A percentile compares a stretch with the other conserved stretches of the same genome.
Conservation (phyloP, 92 coral and sea anemone genomes). For the Umimayanthus chanpuru region DNA sequence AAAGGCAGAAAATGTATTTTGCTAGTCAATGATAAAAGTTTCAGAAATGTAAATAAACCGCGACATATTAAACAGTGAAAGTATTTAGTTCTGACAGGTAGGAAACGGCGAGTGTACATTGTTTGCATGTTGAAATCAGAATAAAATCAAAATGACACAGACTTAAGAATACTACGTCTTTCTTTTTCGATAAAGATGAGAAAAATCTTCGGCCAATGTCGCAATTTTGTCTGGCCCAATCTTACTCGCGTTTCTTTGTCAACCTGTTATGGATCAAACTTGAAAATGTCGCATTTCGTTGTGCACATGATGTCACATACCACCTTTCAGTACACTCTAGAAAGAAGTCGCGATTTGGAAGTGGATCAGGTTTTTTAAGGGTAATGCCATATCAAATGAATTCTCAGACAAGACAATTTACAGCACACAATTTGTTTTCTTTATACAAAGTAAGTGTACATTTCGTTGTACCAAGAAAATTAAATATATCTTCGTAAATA, state of each 20-base stretch:
- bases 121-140: neutral
- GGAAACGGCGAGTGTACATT: neutral
- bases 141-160: neutral
- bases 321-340: neutral
- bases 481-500: neutral
- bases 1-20: conserved; percentile 17
- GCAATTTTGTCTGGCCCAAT: neutral
- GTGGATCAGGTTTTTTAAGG: neutral
- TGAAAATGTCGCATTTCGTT: neutral
- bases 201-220: too few species aligned
- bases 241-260: neutral
- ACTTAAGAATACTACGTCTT: neutral
- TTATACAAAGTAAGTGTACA: neutral
- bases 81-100: neutral
- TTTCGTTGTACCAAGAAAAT: neutral
- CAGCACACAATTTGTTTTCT: neutral
- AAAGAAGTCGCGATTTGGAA: neutral
- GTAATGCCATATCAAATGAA: neutral
- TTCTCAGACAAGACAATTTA: neutral
- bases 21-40: conserved; percentile 2
- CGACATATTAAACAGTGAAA: neutral
- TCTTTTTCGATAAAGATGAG: neutral
- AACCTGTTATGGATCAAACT: neutral
- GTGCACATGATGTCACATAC: too few species aligned
- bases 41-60: conserved; percentile 34